Conservation (phyloP, 2,888 invertebrate species). For the Brachyptera risi region DNA sequence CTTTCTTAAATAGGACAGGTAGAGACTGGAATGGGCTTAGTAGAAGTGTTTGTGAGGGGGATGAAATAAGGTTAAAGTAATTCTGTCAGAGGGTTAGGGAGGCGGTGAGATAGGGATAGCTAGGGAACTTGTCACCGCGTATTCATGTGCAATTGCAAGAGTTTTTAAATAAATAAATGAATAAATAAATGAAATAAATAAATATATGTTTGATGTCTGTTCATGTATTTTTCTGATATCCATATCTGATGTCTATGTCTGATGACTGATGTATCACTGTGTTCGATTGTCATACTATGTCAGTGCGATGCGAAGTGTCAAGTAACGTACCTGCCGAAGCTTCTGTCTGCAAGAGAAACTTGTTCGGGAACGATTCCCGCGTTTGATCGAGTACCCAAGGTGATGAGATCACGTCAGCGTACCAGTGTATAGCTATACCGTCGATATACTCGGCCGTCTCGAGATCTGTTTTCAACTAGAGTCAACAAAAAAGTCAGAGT, state of each 20-base stretch:
- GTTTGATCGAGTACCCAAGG: conserved; percentile 42
- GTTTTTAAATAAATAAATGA: too few species aligned
- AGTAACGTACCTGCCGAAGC: conserved; percentile 43
- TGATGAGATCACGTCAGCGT: conserved; percentile 45
- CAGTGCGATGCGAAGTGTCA: neutral
- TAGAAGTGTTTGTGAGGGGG: too few species aligned
- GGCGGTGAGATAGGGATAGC: too few species aligned
- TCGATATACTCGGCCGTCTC: conserved; percentile 39
- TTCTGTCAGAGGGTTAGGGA: too few species aligned
- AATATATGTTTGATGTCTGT: neutral
- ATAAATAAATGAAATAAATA: too few species aligned
- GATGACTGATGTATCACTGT: neutral
- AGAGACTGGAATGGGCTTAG: too few species aligned
- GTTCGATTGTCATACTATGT: neutral
- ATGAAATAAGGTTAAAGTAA: too few species aligned
- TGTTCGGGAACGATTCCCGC: conserved; percentile 47
- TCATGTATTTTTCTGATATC: neutral
- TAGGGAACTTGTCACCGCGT: too few species aligned
- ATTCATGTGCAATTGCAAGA: too few species aligned
- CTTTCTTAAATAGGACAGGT: too few species aligned
- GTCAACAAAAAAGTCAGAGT: neutral
- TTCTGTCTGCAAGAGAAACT: conserved; percentile 53
- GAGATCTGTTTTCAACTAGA: conserved; percentile 3
- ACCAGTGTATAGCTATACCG: conserved; percentile 56
- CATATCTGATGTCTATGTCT: neutral